Conservation (phyloP, 2,113 vertebrate genomes). For the Sclerurus mexicanus region DNA sequence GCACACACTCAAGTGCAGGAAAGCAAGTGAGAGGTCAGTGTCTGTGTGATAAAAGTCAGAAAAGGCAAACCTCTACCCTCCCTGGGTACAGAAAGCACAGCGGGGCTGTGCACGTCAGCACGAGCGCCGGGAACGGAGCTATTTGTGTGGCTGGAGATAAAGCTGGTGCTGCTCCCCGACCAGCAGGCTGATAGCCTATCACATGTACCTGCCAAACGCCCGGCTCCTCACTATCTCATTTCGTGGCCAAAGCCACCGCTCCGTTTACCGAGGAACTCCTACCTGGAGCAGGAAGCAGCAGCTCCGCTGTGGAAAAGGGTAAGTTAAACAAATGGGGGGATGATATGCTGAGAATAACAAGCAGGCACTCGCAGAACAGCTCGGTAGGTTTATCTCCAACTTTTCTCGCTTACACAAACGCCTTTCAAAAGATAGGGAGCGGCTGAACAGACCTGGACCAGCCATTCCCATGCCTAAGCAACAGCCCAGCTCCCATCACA, state of each 20-base stretch:
- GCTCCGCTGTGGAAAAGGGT: not conserved
- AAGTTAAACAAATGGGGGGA: not conserved
- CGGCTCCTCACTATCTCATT: not conserved
- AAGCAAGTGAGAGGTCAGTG: not conserved
- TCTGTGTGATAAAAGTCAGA: not conserved
- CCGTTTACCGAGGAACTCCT: not conserved
- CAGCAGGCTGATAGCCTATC: not conserved
- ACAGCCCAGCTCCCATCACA: rapidly evolving
- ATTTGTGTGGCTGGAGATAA: not conserved
- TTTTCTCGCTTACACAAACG: not conserved
- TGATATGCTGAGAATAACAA: not conserved
- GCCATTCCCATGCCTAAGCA: not conserved
- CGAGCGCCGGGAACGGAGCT: not conserved
- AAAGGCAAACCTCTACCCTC: not conserved
- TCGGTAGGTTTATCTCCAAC: not conserved
- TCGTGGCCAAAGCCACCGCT: not conserved
- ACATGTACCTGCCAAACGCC: not conserved
- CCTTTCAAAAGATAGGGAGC: not conserved
- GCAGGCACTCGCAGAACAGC: not conserved
- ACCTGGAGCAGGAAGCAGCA: not conserved
- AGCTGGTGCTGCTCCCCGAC: not conserved
- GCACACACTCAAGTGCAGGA: not conserved
- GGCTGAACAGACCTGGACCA: not conserved
- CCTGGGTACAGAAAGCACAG: not conserved
- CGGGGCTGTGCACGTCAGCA: not conserved